These are phyloP conservation scores for Aphelenchoides bicaudatus DNA, from an alignment of 2,888 invertebrate genomes.

Conservation along the genomic window DNA sequence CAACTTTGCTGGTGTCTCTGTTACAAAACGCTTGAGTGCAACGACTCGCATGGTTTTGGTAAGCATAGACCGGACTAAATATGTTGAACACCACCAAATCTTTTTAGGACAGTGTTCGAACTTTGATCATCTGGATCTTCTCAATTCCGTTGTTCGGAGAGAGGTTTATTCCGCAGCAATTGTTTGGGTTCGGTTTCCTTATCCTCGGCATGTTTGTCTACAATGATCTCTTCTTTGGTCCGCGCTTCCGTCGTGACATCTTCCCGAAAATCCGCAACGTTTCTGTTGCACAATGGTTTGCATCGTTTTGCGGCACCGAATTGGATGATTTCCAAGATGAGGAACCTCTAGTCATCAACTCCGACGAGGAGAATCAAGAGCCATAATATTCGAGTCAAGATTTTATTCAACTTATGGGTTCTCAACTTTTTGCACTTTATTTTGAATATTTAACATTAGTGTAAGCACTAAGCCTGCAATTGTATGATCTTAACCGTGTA, in stretches of 20 bases:
- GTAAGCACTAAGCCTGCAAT: not conserved
- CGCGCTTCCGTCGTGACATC: conserved; percentile 47
- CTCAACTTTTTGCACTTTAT: conserved; percentile 14
- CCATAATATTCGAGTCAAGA: not conserved
- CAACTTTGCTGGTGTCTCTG: conserved; percentile 84
- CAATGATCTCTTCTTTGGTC: conserved; percentile 61
- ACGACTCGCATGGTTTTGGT: conserved; percentile 84
- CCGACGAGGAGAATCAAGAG: conserved; percentile 14
- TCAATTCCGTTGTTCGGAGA: conserved; percentile 77
- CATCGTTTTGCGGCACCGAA: conserved; percentile 43
- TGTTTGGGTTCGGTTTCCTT: conserved; percentile 73
- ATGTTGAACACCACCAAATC: conserved; percentile 85
- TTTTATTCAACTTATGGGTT: not conserved
- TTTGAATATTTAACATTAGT: conserved; percentile 16
- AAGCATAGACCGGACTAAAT: too few relatives aligned
- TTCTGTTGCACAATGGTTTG: conserved; percentile 37
- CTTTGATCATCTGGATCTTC: conserved; percentile 82
- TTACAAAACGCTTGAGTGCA: conserved; percentile 85
- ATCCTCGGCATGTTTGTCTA: conserved; percentile 79
- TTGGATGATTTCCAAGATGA: conserved; percentile 30
- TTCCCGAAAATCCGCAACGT: conserved; percentile 32
- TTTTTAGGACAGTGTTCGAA: conserved; percentile 82
- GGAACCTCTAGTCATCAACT: conserved; percentile 31
- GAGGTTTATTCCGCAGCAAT: conserved; percentile 66
- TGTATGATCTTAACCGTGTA: not conserved